Conservation (phyloP, 2,888 invertebrate species). For the Xestobium rufovillosum region DNA sequence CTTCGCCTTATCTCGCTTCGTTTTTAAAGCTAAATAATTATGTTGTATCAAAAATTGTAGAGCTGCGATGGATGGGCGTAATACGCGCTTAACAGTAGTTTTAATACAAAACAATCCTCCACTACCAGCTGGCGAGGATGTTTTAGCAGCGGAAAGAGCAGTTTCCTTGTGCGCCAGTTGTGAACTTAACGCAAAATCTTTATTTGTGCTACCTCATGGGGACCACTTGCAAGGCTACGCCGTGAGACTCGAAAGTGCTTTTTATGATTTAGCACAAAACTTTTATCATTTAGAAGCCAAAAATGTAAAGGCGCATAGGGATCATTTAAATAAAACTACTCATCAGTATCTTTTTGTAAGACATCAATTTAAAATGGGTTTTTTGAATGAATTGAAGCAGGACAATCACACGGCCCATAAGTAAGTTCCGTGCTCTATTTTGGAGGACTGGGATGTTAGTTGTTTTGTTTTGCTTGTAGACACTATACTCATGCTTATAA, state of each 20-base stretch:
- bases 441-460: conserved; percentile 4
- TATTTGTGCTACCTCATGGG: conserved; percentile 81
- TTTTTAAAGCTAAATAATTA: too few species aligned
- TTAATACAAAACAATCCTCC: conserved; percentile 79
- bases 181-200: conserved; percentile 82
- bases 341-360: conserved; percentile 90
- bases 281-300: conserved; percentile 89
- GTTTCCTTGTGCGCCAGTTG: conserved; percentile 85
- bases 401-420: conserved; percentile 80
- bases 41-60: too few species aligned
- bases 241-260: conserved; percentile 81
- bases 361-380: conserved; percentile 95
- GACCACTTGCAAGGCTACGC: conserved; percentile 75
- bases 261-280: conserved; percentile 85
- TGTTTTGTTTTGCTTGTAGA: conserved; percentile 35
- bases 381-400: conserved; percentile 88
- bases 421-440: conserved; percentile 37
- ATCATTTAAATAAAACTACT: conserved; percentile 82
- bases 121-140: conserved; percentile 72
- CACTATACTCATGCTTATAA: conserved; percentile 86
- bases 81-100: conserved; percentile 76
- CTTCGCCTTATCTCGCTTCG: too few species aligned
- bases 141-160: conserved; percentile 82
- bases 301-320: conserved; percentile 79
- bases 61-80: conserved; percentile 63